Conservation (phyloP, 2,797 vertebrate species). For the Pantherophis alleghaniensis region DNA sequence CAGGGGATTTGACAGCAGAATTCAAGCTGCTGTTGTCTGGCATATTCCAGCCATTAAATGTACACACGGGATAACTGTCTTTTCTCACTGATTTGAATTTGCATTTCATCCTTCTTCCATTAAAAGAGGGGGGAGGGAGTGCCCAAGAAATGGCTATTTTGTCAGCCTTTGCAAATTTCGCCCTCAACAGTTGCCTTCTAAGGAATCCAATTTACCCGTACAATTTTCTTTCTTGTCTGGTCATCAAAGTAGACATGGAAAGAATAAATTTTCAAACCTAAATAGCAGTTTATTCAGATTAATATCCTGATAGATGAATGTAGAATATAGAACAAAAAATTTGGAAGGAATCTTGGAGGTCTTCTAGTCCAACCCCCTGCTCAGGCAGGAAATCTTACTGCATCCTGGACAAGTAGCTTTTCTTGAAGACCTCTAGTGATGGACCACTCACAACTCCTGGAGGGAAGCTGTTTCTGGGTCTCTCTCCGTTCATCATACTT, state of each 20-base stretch:
- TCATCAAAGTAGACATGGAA: background rate
- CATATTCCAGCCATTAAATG: background rate
- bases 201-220: background rate
- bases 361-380: background rate
- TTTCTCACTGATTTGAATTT: background rate
- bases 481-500: background rate
- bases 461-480: too few species aligned
- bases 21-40: background rate
- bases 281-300: background rate
- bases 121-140: background rate
- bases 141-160: background rate
- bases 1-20: background rate
- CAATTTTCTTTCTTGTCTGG: background rate
- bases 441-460: too few species aligned
- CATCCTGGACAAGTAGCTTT: background rate
- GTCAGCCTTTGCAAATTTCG: background rate
- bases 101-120: background rate
- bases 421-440: background rate
- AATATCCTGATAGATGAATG: background rate
- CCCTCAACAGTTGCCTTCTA: too few species aligned
- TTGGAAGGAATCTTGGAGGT: background rate
- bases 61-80: background rate
- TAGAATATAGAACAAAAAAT: background rate
- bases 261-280: background rate
- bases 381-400: background rate